Conservation (phyloP, 2,113 vertebrate species). For the Carollia perspicillata region DNA sequence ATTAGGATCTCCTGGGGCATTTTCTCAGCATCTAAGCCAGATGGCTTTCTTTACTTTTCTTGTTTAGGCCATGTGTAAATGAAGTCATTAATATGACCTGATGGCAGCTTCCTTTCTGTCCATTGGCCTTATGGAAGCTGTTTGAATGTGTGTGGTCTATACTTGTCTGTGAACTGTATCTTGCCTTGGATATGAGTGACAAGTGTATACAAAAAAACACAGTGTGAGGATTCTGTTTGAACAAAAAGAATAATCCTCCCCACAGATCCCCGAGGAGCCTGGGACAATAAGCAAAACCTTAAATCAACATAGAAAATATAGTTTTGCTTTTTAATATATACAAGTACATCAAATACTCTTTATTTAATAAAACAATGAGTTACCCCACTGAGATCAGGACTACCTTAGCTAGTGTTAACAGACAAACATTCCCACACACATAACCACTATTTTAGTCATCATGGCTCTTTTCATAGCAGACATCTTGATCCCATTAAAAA, state of each 20-base stretch:
- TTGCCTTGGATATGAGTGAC: background rate
- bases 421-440: background rate
- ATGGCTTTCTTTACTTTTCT: constrained; percentile 32
- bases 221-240: background rate
- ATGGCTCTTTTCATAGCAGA: background rate
- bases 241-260: background rate
- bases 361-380: background rate
- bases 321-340: background rate
- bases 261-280: background rate
- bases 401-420: background rate
- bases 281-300: background rate
- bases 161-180: background rate
- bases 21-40: constrained; percentile 41
- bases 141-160: background rate
- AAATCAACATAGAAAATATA: background rate
- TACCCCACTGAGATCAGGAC: background rate
- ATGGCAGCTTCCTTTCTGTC: constrained; percentile 16
- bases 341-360: background rate
- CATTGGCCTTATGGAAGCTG: background rate
- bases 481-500: background rate
- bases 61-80: constrained; percentile 16
- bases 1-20: background rate
- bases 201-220: background rate
- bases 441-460: background rate
- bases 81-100: constrained; percentile 28